A percentile compares a stretch with the other conserved stretches of the same genome.
These are phyloP conservation scores for Malthinus flaveolus DNA, from an alignment of 2,888 invertebrate species.

Conservation along the genomic window DNA sequence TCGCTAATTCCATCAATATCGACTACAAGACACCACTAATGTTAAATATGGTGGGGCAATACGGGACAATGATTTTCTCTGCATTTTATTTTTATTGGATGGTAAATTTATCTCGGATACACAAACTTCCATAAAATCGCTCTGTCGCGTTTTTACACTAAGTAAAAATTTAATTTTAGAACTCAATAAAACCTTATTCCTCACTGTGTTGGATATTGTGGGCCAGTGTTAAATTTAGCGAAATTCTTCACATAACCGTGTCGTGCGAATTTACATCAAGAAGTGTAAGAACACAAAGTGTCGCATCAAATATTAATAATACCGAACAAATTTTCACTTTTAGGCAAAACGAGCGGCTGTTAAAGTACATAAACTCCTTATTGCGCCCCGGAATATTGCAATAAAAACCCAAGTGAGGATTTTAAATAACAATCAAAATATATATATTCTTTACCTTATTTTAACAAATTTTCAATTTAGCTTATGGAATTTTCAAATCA, in stretches of 20 bases:
- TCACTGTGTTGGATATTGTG: slow-evolving; percentile 2
- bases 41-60: background rate
- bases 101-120: too few relatives aligned
- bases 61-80: background rate
- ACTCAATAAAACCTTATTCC: background rate
- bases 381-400: background rate
- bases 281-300: background rate
- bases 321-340: background rate
- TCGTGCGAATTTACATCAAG: background rate
- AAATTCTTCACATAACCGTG: background rate
- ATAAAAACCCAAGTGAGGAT: background rate
- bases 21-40: background rate
- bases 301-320: too few relatives aligned
- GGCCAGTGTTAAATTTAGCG: slow-evolving; percentile 3
- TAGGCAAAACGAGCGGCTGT: background rate
- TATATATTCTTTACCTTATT: background rate
- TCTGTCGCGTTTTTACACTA: too few relatives aligned
- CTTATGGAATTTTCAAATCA: slow-evolving; percentile 1
- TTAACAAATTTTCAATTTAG: background rate
- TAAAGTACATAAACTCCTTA: background rate
- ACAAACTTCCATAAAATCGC: too few relatives aligned
- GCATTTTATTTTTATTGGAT: slow-evolving; percentile 2
- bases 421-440: background rate
- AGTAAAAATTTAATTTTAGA: background rate
- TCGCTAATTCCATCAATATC: background rate